A percentile compares a stretch with the other conserved stretches of the same genome.
These are phyloP conservation scores for Ceyx cyanopectus DNA, from an alignment of 2,113 vertebrate genomes.

Conservation along the genomic window DNA sequence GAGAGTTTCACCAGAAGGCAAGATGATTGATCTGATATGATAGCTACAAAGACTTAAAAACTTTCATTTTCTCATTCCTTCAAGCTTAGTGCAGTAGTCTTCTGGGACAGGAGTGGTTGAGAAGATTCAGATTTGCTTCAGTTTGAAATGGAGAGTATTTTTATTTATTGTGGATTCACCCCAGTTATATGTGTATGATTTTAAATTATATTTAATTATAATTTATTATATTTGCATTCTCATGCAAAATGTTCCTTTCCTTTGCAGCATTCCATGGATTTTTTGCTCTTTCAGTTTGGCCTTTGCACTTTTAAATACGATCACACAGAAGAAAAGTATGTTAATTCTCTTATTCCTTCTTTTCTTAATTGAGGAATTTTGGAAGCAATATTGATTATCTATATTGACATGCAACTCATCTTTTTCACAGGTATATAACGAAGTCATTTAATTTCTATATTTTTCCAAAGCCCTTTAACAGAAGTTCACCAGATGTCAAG, in stretches of 20 bases:
- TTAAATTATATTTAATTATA: not conserved
- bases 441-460: conserved; percentile 99
- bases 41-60: too few species aligned
- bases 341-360: conserved; percentile 46
- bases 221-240: not conserved
- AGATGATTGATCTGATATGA: too few species aligned
- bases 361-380: conserved; percentile 4
- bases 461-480: conserved; percentile 96
- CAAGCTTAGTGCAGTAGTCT: too few species aligned
- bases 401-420: conserved; percentile 21
- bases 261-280: conserved; percentile 97
- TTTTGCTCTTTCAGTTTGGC: conserved; percentile 98
- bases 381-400: not conserved
- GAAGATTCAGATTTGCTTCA: not conserved
- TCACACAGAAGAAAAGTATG: conserved; percentile 88
- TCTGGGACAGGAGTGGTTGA: too few species aligned
- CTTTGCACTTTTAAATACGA: conserved; percentile 96
- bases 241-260: conserved; percentile 37
- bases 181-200: not conserved
- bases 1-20: too few species aligned
- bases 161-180: not conserved
- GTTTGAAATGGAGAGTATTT: not conserved
- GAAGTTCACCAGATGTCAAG: conserved; percentile 96
- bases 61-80: too few species aligned
- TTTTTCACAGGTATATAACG: conserved; percentile 85